These are phyloP conservation scores for Heliothis virescens DNA, from an alignment of 1,140 invertebrate species.

Conservation along the genomic window DNA sequence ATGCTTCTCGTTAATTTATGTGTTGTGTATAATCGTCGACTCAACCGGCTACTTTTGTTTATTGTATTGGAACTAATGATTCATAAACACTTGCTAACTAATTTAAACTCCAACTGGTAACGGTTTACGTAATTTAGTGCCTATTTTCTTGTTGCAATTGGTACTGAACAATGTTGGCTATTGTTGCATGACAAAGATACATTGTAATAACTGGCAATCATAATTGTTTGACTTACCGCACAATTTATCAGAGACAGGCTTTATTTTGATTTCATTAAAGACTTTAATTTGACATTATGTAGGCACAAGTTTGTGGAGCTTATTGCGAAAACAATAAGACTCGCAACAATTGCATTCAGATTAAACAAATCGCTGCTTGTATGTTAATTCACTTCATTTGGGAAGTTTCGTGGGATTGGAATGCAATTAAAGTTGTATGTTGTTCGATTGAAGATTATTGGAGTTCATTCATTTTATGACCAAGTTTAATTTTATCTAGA, in stretches of 20 bases:
- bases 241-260: conserved; percentile 69
- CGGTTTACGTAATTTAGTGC: conserved; percentile 81
- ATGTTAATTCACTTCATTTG: conserved; percentile 34
- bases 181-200: conserved; percentile 81
- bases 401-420: conserved; percentile 31
- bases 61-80: conserved; percentile 70
- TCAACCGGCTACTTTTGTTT: conserved; percentile 56
- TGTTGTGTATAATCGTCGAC: conserved; percentile 50
- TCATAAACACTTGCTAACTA: conserved; percentile 74
- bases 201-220: conserved; percentile 72
- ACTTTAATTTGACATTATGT: conserved; percentile 51
- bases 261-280: conserved; percentile 60
- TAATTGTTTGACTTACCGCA: conserved; percentile 71
- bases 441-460: conserved; percentile 13
- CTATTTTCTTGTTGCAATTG: conserved; percentile 81
- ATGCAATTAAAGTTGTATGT: conserved; percentile 9
- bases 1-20: conserved; percentile 56
- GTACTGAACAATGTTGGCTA: conserved; percentile 76
- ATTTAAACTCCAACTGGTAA: conserved; percentile 73
- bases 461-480: conserved; percentile 26
- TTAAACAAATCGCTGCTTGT: conserved; percentile 43
- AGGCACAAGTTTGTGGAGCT: conserved; percentile 42
- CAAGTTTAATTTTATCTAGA: too few species aligned
- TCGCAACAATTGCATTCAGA: conserved; percentile 26
- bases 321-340: conserved; percentile 37